These are phyloP conservation scores for Oncorhynchus kisutch DNA, from an alignment of 2,113 vertebrate genomes.

Conservation along the genomic window DNA sequence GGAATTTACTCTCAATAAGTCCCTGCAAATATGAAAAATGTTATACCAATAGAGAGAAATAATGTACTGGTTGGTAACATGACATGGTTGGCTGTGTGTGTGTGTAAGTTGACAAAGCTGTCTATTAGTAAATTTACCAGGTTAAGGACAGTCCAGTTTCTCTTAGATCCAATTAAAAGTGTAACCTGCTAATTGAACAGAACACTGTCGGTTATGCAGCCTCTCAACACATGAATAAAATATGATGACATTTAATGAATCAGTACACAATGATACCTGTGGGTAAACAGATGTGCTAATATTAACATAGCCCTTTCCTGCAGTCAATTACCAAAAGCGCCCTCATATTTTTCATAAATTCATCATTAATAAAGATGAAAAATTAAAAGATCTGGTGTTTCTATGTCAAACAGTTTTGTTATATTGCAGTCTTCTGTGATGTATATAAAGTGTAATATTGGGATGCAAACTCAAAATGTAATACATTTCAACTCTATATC, in stretches of 20 bases:
- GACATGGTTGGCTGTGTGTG: background rate
- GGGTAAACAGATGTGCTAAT: background rate
- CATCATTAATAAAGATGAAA: no score
- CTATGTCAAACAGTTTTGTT: no score
- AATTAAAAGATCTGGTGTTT: no score
- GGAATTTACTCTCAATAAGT: no score
- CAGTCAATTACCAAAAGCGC: no score
- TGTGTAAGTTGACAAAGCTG: background rate
- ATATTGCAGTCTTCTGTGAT: no score
- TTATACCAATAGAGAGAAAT: background rate
- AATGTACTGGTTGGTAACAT: background rate
- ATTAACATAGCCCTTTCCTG: background rate
- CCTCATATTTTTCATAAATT: no score
- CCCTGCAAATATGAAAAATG: no score
- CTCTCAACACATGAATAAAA: conserved; percentile 44
- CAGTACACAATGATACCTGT: conserved; percentile 14
- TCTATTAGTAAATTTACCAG: background rate
- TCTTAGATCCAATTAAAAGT: conserved; percentile 15
- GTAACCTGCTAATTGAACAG: conserved; percentile 27
- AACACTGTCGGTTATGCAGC: conserved; percentile 16
- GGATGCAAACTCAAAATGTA: no score
- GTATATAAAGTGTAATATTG: no score
- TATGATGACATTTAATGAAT: conserved; percentile 45
- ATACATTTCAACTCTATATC: no score
- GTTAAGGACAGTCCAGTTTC: background rate